Evolutionary conservation across 1,140 invertebrate genomes (phyloP).

Genomic region (Rhagoletis pomonella): DNA sequence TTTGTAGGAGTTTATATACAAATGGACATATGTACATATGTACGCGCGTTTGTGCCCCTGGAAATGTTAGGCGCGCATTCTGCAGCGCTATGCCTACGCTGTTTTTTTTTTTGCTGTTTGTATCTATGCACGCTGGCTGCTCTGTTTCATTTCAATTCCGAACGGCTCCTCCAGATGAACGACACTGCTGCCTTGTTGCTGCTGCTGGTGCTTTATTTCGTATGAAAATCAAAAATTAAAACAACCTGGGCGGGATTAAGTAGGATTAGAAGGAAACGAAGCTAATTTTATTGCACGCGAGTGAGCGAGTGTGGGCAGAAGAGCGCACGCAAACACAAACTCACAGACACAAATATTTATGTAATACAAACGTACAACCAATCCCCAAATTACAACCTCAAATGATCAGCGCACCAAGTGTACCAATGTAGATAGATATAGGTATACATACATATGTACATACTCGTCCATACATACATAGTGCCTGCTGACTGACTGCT

Average conservation of each 20-base stretch:
- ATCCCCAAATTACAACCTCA: constrained; percentile 25
- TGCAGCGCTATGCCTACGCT: neutral
- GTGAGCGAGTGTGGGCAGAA: neutral
- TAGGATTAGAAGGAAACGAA: constrained; percentile 65
- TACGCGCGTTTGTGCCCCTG: neutral
- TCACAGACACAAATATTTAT: neutral
- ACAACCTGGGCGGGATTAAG: constrained; percentile 64
- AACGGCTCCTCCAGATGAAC: constrained; percentile 21
- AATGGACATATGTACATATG: neutral
- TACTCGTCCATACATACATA: neutral
- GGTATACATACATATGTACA: neutral
- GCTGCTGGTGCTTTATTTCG: constrained; percentile 11
- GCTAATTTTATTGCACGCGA: constrained; percentile 46
- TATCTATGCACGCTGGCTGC: neutral
- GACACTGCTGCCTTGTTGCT: neutral
- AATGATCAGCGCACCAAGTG: neutral
- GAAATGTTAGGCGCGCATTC: constrained; percentile 12
- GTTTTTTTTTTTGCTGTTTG: neutral
- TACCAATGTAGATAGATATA: neutral
- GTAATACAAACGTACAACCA: neutral
- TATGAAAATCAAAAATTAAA: constrained; percentile 57
- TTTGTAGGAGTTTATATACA: neutral
- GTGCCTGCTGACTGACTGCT: neutral
- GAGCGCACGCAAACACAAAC: neutral
- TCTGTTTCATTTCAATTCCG: constrained; percentile 42